phyloP scores from a whole-genome alignment of 2,888 invertebrate genomes.

The Drosophila kokeensis region DNA sequence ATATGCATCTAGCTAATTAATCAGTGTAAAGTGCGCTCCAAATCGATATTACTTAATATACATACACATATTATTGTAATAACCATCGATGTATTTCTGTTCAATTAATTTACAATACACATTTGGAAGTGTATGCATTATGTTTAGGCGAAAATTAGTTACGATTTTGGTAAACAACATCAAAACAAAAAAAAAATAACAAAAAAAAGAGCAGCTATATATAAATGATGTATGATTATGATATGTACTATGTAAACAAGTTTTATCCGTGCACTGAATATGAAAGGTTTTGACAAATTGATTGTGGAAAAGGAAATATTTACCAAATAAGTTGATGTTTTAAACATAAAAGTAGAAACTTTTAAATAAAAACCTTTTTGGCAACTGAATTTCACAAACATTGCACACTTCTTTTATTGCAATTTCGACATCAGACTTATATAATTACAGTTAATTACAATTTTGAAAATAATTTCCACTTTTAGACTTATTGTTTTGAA shows the following conservation, averaged over 20 bases:
- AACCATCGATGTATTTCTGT: constrained; percentile 62
- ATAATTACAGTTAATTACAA: constrained; percentile 10
- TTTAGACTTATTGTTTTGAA: constrained; percentile 21
- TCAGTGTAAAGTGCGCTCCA: constrained; percentile 54
- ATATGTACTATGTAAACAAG: constrained; percentile 58
- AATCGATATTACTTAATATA: constrained; percentile 46
- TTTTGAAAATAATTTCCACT: constrained; percentile 30
- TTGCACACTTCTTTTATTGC: constrained; percentile 34
- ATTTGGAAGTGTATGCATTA: constrained; percentile 43
- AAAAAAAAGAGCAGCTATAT: constrained; percentile 45
- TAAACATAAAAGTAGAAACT: constrained; percentile 68
- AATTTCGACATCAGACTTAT: constrained; percentile 31
- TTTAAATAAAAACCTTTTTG: constrained; percentile 78
- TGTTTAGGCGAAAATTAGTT: constrained; percentile 48
- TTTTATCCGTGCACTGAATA: constrained; percentile 74
- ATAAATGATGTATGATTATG: constrained; percentile 36
- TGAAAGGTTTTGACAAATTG: constrained; percentile 66
- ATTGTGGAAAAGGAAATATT: constrained; percentile 64
- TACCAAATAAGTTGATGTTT: constrained; percentile 81
- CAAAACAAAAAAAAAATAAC: constrained; percentile 16
- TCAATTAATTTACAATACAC: constrained; percentile 44
- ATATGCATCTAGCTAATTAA: constrained; percentile 56
- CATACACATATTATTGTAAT: constrained; percentile 42
- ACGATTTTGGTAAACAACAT: constrained; percentile 63
- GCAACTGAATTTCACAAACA: constrained; percentile 62